Conservation (phyloP, 2,888 invertebrate genomes). For the Keiferia lycopersicella region DNA sequence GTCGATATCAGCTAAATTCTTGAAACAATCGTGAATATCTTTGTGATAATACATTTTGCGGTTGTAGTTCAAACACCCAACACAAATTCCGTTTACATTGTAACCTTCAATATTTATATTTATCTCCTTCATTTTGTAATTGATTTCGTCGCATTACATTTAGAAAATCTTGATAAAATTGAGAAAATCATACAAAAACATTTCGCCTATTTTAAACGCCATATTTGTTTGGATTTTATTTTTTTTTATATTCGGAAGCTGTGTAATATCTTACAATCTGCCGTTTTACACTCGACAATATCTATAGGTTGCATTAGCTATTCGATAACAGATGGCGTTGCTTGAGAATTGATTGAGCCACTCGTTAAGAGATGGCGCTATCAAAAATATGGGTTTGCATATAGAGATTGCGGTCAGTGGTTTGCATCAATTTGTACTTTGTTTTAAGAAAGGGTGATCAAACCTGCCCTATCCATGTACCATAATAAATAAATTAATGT, state of each 20-base stretch:
- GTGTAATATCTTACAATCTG: neutral
- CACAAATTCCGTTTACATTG: constrained; percentile 75
- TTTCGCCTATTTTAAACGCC: neutral
- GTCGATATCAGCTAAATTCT: constrained; percentile 64
- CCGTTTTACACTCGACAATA: neutral
- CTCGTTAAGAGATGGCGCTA: neutral
- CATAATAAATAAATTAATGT: no score
- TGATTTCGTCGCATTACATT: neutral
- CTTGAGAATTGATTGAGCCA: neutral
- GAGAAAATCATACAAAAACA: neutral
- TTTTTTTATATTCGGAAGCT: neutral
- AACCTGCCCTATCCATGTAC: no score
- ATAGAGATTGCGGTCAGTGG: no score
- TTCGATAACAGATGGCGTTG: neutral
- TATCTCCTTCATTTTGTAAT: constrained; percentile 64
- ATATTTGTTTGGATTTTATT: neutral
- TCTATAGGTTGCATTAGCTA: neutral
- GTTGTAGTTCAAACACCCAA: constrained; percentile 70
- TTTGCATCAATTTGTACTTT: no score
- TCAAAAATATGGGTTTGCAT: no score
- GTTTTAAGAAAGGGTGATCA: no score
- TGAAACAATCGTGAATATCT: constrained; percentile 59
- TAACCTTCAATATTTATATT: constrained; percentile 76
- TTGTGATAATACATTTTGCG: constrained; percentile 65
- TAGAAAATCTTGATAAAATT: neutral